Evolutionary conservation across 2,797 vertebrate species (phyloP), one percentile per base, ranked within the genome.

Genomic region (Semotilus atromaculatus): DNA sequence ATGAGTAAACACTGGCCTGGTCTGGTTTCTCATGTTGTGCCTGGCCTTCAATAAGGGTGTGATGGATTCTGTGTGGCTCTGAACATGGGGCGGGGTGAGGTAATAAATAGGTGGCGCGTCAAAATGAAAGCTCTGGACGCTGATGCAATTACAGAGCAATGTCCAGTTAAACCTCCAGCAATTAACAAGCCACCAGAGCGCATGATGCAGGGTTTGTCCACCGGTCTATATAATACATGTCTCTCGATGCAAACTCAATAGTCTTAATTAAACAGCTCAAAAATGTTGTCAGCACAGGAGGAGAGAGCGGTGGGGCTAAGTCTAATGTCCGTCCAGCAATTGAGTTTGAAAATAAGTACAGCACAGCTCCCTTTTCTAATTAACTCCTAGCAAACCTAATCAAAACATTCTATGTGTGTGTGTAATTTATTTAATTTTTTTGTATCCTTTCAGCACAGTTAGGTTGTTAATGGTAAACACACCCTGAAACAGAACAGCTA

Each of bases 141-240:
- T 92, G 93, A 94, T 93, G 92, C 94, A 95, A 95, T 96, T 95
- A 95, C 92, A 91, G 88, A 90, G 92, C 91, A 93, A 94, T 93
- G 94, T 95, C 92, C 92, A 93, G 93, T 95, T 95, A 95, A 95
- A 94, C 92, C 92, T 90, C 78, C 82, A 90, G 93, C 93, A 95
- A 95, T 95, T 95, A 95, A 93, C 92, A 93, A 91, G 90, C 91
- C 90, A 92, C 94, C 93, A 92, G 90, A 88, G 88, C 88, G 88
- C 62, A 84, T 82, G 85, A 87, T 83, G 86, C 62, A 85, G 78
- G 62, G 80, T 73, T 79, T 72, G 86, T 82, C 91, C 91, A 91
- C 90, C 86, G 88, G 87, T 88, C 88, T 85, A 89, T 93, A 94
- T 93, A 94, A 93, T 92, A 94, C 87, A 88, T 88, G 45, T 80